Evolutionary conservation across 2,888 invertebrate species (phyloP).

Genomic region (Phalera bucephala): DNA sequence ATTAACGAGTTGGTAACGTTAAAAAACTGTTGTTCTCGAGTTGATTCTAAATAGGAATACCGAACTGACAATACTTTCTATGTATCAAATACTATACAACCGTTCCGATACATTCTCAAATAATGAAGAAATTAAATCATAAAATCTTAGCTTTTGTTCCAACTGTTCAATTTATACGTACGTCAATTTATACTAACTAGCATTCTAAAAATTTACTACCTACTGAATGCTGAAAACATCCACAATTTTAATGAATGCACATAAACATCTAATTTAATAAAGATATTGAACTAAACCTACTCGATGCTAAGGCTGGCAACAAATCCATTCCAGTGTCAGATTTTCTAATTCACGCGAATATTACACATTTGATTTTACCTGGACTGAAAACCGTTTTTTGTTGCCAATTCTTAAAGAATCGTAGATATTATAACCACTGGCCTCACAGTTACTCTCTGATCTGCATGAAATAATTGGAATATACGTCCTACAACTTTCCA

Average conservation of each 20-base stretch:
- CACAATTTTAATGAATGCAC: conserved; percentile 70
- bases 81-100: conserved; percentile 5
- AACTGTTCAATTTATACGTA: conserved; percentile 41
- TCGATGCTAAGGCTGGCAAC: conserved; percentile 63
- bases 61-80: conserved; percentile 28
- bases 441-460: no score
- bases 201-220: conserved; percentile 82
- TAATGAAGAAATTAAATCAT: conserved; percentile 10
- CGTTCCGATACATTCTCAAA: not conserved
- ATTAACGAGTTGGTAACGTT: conserved; percentile 57
- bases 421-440: no score
- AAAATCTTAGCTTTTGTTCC: conserved; percentile 38
- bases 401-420: no score
- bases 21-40: conserved; percentile 38
- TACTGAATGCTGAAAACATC: conserved; percentile 75
- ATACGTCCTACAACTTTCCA: no score
- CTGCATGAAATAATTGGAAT: no score
- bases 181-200: conserved; percentile 80
- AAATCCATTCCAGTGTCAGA: conserved; percentile 56
- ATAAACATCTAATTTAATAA: conserved; percentile 74
- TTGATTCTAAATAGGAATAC: conserved; percentile 30
- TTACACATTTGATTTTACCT: no score
- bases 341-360: conserved; percentile 10
- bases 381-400: no score
- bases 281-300: conserved; percentile 76